These are phyloP conservation scores for Monoplex corrugatus DNA, from an alignment of 2,888 invertebrate species.

Conservation along the genomic window DNA sequence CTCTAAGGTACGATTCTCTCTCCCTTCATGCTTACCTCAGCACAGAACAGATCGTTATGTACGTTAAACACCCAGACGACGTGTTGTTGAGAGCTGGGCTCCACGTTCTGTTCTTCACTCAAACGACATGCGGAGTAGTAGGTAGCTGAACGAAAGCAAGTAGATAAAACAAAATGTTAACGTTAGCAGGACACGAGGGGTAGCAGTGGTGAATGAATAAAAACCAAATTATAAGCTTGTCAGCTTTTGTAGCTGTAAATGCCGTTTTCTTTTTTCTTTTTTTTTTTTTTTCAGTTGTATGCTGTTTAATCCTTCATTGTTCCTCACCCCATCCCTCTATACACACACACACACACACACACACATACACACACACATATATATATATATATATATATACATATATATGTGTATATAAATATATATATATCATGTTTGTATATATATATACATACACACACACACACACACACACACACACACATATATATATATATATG, in stretches of 20 bases:
- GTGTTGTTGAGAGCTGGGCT: slow-evolving; percentile 49
- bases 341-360: too few relatives aligned
- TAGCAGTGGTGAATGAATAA: too few relatives aligned
- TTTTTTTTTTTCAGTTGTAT: too few relatives aligned
- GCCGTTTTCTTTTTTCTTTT: too few relatives aligned
- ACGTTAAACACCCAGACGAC: slow-evolving; percentile 59
- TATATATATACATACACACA: neutral
- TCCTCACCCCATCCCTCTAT: too few relatives aligned
- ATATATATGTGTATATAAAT: neutral
- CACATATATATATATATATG: neutral
- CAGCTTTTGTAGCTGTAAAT: neutral
- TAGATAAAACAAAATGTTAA: neutral
- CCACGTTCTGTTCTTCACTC: slow-evolving; percentile 54
- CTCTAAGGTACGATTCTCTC: too few relatives aligned
- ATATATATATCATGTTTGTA: neutral
- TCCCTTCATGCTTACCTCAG: slow-evolving; percentile 57
- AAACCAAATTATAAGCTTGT: too few relatives aligned
- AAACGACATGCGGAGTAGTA: slow-evolving; percentile 53
- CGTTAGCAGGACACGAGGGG: neutral
- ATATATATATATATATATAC: too few relatives aligned
- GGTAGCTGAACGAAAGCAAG: slow-evolving; percentile 42
- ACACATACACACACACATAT: too few relatives aligned
- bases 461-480: slow-evolving; percentile 30
- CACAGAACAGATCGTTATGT: slow-evolving; percentile 68
- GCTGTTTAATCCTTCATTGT: too few relatives aligned